Evolutionary conservation across 2,797 vertebrate species (phyloP).

Genomic region (Arrhamphus sclerolepis): DNA sequence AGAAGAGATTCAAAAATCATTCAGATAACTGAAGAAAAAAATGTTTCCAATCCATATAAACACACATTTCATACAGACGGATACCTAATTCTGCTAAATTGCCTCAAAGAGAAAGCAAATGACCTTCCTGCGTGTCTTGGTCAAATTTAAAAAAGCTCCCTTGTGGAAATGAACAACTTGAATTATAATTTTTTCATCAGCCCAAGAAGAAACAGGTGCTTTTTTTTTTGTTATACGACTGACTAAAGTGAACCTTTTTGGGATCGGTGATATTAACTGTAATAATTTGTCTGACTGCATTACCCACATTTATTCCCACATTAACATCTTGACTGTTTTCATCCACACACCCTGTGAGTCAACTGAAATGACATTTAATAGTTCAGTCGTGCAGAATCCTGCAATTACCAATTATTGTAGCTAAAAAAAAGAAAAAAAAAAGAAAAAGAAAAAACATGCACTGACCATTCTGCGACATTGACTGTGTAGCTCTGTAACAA

Average conservation of each 20-base stretch:
- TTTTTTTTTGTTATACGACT: not conserved
- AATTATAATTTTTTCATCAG: conserved; percentile 11
- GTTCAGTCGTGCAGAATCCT: conserved; percentile 19
- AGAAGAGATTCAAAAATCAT: no score
- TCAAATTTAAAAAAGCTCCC: not conserved
- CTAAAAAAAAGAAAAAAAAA: no score
- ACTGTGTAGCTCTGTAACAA: conserved; percentile 17
- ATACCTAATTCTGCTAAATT: not conserved
- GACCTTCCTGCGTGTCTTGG: not conserved
- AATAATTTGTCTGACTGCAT: conserved; percentile 32
- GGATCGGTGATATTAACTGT: conserved; percentile 14
- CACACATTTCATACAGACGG: not conserved
- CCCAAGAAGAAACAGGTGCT: conserved; percentile 8
- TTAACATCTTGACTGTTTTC: conserved; percentile 2
- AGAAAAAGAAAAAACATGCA: no score
- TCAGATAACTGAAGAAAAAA: no score
- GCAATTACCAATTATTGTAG: conserved; percentile 32
- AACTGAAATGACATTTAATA: conserved; percentile 9
- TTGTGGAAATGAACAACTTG: not conserved
- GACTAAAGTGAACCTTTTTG: conserved; percentile 8
- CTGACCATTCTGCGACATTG: conserved; percentile 17
- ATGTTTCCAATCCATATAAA: not conserved
- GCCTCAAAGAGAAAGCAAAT: not conserved
- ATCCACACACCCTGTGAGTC: conserved; percentile 24
- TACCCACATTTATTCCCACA: conserved; percentile 7